phyloP scores from a whole-genome alignment of 2,888 invertebrate species.

The Pseudococcus jackbeardsleyi region DNA sequence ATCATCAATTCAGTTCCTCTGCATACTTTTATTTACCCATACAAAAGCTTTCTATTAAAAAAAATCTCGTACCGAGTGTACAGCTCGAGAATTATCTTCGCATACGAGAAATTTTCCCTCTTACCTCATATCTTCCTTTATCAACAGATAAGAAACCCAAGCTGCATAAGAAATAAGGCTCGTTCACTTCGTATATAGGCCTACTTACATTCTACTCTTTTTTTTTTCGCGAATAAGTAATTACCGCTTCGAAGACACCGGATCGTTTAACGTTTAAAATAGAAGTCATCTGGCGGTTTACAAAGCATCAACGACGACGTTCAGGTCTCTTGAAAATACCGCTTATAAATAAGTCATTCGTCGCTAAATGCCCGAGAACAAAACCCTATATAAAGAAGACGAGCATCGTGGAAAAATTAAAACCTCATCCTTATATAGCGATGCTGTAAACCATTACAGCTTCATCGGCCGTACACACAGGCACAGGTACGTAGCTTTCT shows the following conservation, averaged over 20 bases:
- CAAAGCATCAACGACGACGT: background rate
- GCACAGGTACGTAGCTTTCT: background rate
- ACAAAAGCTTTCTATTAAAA: too few relatives aligned
- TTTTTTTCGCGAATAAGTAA: constrained; percentile 9
- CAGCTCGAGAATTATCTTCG: too few relatives aligned
- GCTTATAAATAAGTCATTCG: constrained; percentile 22
- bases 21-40: too few relatives aligned
- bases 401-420: background rate
- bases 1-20: too few relatives aligned
- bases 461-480: background rate
- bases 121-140: too few relatives aligned
- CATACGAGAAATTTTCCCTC: too few relatives aligned
- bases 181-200: background rate
- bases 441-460: background rate
- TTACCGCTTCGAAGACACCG: constrained; percentile 3
- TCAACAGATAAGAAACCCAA: background rate
- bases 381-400: background rate
- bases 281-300: constrained; percentile 26
- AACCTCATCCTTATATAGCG: constrained; percentile 17
- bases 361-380: background rate
- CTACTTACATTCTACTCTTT: background rate
- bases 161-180: background rate
- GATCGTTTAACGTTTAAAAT: constrained; percentile 32
- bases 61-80: too few relatives aligned
- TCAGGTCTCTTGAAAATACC: background rate